Percentiles rank a stretch among this genome's conserved stretches.
phyloP scores from a whole-genome alignment of 2,797 vertebrate species.

The Anableps anableps region DNA sequence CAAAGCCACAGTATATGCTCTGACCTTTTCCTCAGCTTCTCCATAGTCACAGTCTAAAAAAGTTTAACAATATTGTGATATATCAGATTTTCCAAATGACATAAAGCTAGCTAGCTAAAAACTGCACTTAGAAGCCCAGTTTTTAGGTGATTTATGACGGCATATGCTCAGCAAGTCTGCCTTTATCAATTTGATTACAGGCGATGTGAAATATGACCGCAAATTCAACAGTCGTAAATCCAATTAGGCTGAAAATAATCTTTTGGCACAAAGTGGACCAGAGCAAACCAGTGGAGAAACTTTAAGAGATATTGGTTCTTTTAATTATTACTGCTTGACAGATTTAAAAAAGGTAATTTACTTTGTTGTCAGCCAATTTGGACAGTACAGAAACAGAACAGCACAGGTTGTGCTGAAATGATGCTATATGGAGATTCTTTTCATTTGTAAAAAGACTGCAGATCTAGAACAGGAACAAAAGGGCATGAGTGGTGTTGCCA shows the following conservation, averaged over 20 bases:
- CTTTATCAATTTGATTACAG: background rate
- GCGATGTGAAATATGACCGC: constrained; percentile 4
- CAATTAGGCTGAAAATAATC: constrained; percentile 8
- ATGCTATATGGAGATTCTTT: background rate
- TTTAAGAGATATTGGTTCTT: background rate
- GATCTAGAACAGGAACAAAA: background rate
- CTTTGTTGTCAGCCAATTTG: background rate
- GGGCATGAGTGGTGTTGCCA: background rate
- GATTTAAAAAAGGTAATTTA: background rate
- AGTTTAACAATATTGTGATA: no score
- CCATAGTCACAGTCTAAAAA: rapidly evolving
- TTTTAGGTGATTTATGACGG: constrained; percentile 6
- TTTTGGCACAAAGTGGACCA: background rate
- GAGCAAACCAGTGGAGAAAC: background rate
- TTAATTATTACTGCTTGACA: background rate
- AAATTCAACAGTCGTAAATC: constrained; percentile 5
- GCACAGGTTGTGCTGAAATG: background rate
- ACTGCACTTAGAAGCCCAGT: background rate
- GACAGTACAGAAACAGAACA: background rate
- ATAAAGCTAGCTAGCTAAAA: background rate
- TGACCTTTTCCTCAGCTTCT: constrained; percentile 12
- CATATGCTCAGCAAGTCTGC: constrained; percentile 1
- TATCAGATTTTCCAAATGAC: background rate
- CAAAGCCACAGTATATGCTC: background rate
- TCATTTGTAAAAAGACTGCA: background rate